Conservation (phyloP, 2,797 vertebrate species). For the Tolypeutes matacus region DNA sequence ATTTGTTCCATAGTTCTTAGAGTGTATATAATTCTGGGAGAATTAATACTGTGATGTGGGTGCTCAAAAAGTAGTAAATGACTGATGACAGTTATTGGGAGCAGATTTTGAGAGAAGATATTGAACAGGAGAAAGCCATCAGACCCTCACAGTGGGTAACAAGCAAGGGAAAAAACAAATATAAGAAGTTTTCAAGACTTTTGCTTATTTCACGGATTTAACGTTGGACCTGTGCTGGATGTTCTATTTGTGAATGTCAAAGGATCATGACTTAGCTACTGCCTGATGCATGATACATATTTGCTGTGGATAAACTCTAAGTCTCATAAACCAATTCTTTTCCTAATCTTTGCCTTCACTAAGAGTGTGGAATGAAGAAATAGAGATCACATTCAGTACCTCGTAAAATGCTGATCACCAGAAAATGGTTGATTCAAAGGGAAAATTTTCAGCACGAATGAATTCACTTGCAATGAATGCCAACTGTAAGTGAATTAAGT, state of each 20-base stretch:
- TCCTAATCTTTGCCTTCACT: constrained; percentile 1
- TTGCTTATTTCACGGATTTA: neutral
- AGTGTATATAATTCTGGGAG: neutral
- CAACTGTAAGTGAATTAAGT: constrained; percentile 70
- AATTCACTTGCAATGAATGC: constrained; percentile 66
- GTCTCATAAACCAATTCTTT: neutral
- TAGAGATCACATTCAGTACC: constrained; percentile 20
- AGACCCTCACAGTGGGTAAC: neutral
- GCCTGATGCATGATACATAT: neutral
- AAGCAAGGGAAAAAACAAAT: neutral
- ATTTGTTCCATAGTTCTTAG: constrained; percentile 20
- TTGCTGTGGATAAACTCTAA: neutral
- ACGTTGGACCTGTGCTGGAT: neutral
- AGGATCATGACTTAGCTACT: constrained; percentile 1
- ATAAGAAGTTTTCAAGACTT: neutral
- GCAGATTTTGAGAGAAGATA: constrained; percentile 24
- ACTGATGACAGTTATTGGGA: neutral
- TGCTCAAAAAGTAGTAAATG: constrained; percentile 25
- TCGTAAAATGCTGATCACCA: neutral
- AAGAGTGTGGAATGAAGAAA: neutral
- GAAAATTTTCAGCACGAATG: constrained; percentile 70
- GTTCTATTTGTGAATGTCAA: neutral
- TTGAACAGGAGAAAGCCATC: neutral
- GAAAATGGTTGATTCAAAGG: constrained; percentile 72
- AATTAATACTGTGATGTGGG: constrained; percentile 5